Evolutionary conservation across 2,797 vertebrate genomes (phyloP), one percentile per base, ranked within the genome.

Genomic region (Agapornis canus): DNA sequence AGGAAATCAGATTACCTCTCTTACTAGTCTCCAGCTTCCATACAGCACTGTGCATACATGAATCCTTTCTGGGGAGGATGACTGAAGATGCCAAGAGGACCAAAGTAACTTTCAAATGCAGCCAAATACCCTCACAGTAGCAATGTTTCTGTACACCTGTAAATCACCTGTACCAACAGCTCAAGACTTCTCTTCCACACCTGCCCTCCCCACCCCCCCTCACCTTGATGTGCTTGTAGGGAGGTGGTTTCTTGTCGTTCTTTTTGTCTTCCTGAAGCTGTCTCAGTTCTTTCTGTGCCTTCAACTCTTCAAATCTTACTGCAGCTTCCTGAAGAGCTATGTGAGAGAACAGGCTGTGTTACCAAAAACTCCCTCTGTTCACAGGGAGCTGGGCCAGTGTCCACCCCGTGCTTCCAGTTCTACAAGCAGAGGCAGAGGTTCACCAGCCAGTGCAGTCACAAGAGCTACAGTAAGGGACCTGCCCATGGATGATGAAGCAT

Each of bases 201-300:
- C 45, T 68, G 45, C 25, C 63, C 61, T 68, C 76, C 27, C n/a
- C 20, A 64, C 75, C 32, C 79, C 25, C 64, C 71, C 97, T 96
- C 97, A 99, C 99, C 99, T 99, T 99, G 75, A 99, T 99, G 72
- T 99, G 99, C 97, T 99, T 99, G 97, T 99, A 99, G 3, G 99
- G 99, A 5, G 99, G 99, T 32, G 99, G 99, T 81, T 99, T 99
- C 97, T 99, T 99, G 97, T 99, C 98, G 6, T 99, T 99, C 96
- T 98, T 99, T 64, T 98, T 98, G 98, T 99, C 99, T 96, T 99
- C 99, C 77, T 99, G 99, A 42, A 99, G 98, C 95, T 99, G 99
- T 48, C 99, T 98, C 60, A 99, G 98, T 91, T 99, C 99, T 88
- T 99, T 99, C 96, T 99, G 99, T 2, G 99, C 98, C 97, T 99